Percentiles rank a stretch among this genome's conserved stretches.
These are phyloP conservation scores for Synchiropus splendidus DNA, from an alignment of 2,113 vertebrate species.

Conservation along the genomic window DNA sequence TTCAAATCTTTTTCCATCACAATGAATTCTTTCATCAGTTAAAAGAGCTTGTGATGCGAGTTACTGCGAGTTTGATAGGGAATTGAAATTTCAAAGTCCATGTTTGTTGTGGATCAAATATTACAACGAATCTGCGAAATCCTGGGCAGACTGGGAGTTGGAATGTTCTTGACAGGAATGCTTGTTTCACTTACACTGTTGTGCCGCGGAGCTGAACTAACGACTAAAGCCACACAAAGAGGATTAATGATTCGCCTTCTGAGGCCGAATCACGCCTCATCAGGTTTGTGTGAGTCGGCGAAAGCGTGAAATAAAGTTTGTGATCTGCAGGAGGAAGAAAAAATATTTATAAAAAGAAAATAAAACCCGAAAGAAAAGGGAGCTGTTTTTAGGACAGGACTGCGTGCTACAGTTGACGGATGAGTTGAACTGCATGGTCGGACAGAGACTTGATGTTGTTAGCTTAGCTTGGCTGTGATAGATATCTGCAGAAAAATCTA, in stretches of 20 bases:
- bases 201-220: constrained; percentile 22
- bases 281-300: too few relatives aligned
- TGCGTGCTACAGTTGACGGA: constrained; percentile 37
- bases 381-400: constrained; percentile 26
- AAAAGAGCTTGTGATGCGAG: too few relatives aligned
- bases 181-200: constrained; percentile 32
- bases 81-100: too few relatives aligned
- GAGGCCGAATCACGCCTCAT: constrained; percentile 18
- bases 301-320: constrained; percentile 21
- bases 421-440: constrained; percentile 37
- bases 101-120: too few relatives aligned
- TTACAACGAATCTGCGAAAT: too few relatives aligned
- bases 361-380: too few relatives aligned
- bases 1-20: not conserved
- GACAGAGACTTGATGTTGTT: constrained; percentile 29
- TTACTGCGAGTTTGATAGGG: too few relatives aligned
- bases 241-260: constrained; percentile 20
- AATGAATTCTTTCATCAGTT: too few relatives aligned
- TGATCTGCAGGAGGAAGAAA: constrained; percentile 25
- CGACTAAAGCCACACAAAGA: constrained; percentile 23
- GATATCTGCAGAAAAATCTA: too few relatives aligned
- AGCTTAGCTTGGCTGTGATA: constrained; percentile 42
- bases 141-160: constrained; percentile 36
- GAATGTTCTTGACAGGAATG: constrained; percentile 63
- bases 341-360: too few relatives aligned